These are phyloP conservation scores for Drosophila acutilabella DNA, from an alignment of 2,888 invertebrate species.

Conservation along the genomic window DNA sequence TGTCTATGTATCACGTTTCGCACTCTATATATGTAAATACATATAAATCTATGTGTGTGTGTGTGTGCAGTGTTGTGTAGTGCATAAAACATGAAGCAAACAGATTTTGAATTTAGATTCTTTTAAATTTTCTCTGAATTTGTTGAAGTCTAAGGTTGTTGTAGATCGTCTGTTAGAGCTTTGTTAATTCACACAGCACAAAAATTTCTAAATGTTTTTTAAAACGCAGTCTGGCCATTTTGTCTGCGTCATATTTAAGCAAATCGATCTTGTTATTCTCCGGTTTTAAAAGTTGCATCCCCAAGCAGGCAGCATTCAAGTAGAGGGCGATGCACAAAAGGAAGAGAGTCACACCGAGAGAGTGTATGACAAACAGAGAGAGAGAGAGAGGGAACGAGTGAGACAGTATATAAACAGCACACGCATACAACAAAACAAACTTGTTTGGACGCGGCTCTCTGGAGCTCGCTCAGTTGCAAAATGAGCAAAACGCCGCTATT, in stretches of 20 bases:
- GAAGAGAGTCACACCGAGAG: slow-evolving; percentile 38
- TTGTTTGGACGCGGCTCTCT: slow-evolving; percentile 64
- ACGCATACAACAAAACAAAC: slow-evolving; percentile 58
- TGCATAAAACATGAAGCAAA: slow-evolving; percentile 67
- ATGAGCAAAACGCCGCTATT: slow-evolving; percentile 76
- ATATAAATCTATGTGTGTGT: slow-evolving; percentile 11
- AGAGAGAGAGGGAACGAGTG: slow-evolving; percentile 31
- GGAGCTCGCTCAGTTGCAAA: slow-evolving; percentile 56
- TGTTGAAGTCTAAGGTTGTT: slow-evolving; percentile 23
- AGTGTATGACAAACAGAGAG: slow-evolving; percentile 17
- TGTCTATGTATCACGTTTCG: slow-evolving; percentile 77
- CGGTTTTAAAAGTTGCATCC: slow-evolving; percentile 70
- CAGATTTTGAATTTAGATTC: slow-evolving; percentile 58
- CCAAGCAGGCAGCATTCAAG: slow-evolving; percentile 64
- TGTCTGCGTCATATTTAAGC: slow-evolving; percentile 44
- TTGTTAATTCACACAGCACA: background rate
- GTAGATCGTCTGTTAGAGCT: slow-evolving; percentile 26
- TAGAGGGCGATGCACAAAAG: slow-evolving; percentile 62
- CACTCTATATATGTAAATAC: slow-evolving; percentile 48
- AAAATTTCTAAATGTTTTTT: slow-evolving; percentile 16
- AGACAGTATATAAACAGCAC: slow-evolving; percentile 54
- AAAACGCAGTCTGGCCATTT: slow-evolving; percentile 49
- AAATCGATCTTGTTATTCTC: slow-evolving; percentile 72
- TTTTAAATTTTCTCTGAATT: slow-evolving; percentile 41
- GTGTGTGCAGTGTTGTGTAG: slow-evolving; percentile 70